Evolutionary conservation across 2,888 invertebrate genomes (phyloP), one percentile per base, ranked within the genome.

Genomic region (Bombylius discolor): DNA sequence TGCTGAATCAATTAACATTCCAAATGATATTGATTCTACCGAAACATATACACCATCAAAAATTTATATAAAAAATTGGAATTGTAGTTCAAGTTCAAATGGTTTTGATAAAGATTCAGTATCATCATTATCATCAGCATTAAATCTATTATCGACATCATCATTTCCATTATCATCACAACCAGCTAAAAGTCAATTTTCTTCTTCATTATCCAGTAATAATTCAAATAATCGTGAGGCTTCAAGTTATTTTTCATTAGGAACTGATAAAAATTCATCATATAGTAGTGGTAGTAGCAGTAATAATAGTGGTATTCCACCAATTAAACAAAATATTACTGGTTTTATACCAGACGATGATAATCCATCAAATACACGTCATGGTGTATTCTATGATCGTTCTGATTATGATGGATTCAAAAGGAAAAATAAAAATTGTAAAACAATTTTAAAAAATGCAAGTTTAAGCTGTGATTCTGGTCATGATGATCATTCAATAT

Each of bases 381-480:
- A 23, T 23, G 23, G 23, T 23, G 23, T 23, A 23, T 23, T 23
- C 23, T 23, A 23, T 23, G 23, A 23, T 23, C 23, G 23, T 23
- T 23, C 23, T 23, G 23, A 23, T 23, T 23, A 23, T 23, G 23
- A 23, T 23, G 23, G 23, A 23, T 23, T 23, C 23, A 23, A 23
- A 23, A 23, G 23, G 23, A 23, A 23, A 23, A 23, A 23, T 23
- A 23, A 23, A 23, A 23, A 23, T 23, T 23, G 23, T 23, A 23
- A 11, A 39, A 39, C 7, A 39, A 39, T 39, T 7, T 39, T 39
- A 7, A 39, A 39, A 9, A 47, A 55, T 51, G n/a, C 65, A 23
- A 68, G 65, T 59, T 57, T 69, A 3, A 71, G 70, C 59, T 68
- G 64, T 57, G 70, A 71, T 58, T 71, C 71, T 1, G 71, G 71